A percentile compares a stretch with the other conserved stretches of the same genome.
Conservation (phyloP, 2,797 vertebrate species). For the Dipus sagitta region DNA sequence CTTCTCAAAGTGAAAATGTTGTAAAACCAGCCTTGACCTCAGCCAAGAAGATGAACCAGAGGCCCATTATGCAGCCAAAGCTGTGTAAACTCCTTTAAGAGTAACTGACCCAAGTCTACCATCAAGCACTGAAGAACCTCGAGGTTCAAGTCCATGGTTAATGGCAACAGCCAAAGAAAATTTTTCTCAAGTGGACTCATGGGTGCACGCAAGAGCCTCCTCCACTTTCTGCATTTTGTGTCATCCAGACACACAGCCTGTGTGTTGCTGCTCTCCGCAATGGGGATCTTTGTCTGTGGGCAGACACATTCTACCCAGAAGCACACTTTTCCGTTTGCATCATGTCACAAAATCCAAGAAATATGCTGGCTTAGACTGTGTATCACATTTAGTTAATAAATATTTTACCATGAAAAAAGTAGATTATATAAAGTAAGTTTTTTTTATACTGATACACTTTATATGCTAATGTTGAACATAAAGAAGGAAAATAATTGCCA, state of each 20-base stretch:
- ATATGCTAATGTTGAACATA: not conserved
- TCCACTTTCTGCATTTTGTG: not conserved
- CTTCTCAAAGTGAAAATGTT: not conserved
- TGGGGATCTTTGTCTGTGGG: too few species aligned
- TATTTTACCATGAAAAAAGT: not conserved
- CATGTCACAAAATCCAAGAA: not conserved
- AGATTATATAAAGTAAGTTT: not conserved
- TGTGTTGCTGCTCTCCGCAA: too few species aligned
- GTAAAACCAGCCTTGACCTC: not conserved
- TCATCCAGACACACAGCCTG: not conserved
- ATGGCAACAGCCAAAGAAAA: not conserved
- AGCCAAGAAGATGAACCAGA: not conserved
- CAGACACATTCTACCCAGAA: not conserved
- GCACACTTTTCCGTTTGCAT: not conserved
- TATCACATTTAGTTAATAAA: not conserved
- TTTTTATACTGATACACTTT: too few species aligned
- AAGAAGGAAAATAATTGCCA: not conserved
- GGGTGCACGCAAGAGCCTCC: rapidly evolving
- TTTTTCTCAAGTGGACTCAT: not conserved
- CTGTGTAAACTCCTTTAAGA: too few species aligned
- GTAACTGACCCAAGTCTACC: too few species aligned
- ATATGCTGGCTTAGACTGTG: too few species aligned
- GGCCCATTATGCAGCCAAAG: not conserved
- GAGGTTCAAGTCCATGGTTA: too few species aligned
- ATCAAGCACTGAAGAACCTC: not conserved